Base-by-base conservation (phyloP, 2,888 invertebrate genomes). In the Lucinisca nassula region DNA sequence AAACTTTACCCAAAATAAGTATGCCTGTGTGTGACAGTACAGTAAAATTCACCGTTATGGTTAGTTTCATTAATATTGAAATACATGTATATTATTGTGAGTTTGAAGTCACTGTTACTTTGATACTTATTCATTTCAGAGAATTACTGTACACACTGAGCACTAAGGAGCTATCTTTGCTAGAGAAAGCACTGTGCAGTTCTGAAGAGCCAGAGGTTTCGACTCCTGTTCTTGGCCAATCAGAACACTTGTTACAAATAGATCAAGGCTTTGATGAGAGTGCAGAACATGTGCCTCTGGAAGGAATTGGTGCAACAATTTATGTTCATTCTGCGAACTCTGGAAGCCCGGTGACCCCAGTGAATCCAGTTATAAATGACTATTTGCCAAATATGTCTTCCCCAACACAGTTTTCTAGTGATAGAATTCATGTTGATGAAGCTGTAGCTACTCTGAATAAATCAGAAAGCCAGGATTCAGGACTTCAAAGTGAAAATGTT, bases 131-230 rank as follows among this genome's bases (percentile, higher is more conserved):
- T 14, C 27, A 67, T 93, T 94, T 40, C 93, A 97, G 99, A 72
- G 98, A 99, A 92, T 97, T 99, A 79, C 97, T 99, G 88, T 98
- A 98, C 97, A 98, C 98, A 4, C 96, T 99, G 92, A 98, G 98
- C 95, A 97, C 98, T 87, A 97, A 98, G 74, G 99, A 99, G 96
- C 97, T 99, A 92, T 97, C 97, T 95, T 98, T 98, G 91, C 96
- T 99, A 86, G 99, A 99, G 96, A 98, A 98, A 93, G 96, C 99
- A 89, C 97, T 99, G 79, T 99, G 99, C 96, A 98, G 98, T 94
- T 98, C 98, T 93, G 99, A 99, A 58, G 94, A 94, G 35, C 94
- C 94, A 10, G 92, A 89, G 12, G 90, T 92, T 35, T 82, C 92
- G 21, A 84, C 90, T 27, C 84, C 88, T 21, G 74, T 81, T 12